Evolutionary conservation across 2,888 invertebrate genomes (phyloP), one percentile per base, ranked within the genome.

Genomic region (Catonia carolina): DNA sequence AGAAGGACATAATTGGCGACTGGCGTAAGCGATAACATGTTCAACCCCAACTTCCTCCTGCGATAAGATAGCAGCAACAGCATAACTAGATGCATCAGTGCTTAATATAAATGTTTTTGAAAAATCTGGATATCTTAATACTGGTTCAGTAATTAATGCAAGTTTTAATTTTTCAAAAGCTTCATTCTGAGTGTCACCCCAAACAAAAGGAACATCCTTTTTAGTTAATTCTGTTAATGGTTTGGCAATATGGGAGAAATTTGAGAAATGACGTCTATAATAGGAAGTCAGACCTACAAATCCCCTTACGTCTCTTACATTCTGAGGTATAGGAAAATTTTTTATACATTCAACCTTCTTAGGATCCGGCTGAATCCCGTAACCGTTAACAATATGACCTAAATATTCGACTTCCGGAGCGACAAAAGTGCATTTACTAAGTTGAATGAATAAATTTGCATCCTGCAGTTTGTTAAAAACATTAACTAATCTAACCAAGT

Each of bases 201-300:
- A 66, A 18, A 51, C 4, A 59, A 66, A 68, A 41, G 56, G 60
- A 7, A 10, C 22, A 5, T 58, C 45, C 58, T 65, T 49, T 48
- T 60, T 39, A 59, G 45, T 37, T 53, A 41, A 41, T 4, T 53
- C 8, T 1, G 67, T 67, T 33, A 70, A 42, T 1, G 68, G 68
- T 60, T 64, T 61, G 2, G 69, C 63, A 2, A 67, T 55, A 53
- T 64, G 62, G 1, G 67, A 61, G 52, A 70, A 72, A 8, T 69
- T 55, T 22, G 60, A 50, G 1, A 73, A 72, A 52, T 72, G 73
- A 54, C 67, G 66, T n/a, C 70, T 27, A 36, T 72, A 72, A 54
- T 71, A 72, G 0, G 69, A 68, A 0, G 65, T 36, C 27, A 73
- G 41, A 8, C 71, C 71, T 18, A 71, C 36, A 55, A 72, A 73